A percentile compares a stretch with the other conserved stretches of the same genome.
These are phyloP conservation scores for Cheilosia grossa DNA, from an alignment of 2,888 invertebrate species.

Conservation along the genomic window DNA sequence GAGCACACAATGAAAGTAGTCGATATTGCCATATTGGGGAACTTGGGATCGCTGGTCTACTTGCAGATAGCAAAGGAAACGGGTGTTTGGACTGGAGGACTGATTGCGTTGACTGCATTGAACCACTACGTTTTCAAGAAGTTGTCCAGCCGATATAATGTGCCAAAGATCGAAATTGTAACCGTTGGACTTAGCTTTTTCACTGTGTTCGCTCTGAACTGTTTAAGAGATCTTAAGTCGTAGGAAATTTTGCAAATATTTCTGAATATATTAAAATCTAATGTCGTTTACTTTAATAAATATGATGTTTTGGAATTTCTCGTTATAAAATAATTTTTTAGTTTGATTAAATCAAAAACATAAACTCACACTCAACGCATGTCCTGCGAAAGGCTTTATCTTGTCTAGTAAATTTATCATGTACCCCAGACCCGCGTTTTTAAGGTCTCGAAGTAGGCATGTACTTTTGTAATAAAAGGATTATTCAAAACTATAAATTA, in stretches of 20 bases:
- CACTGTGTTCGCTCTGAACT: slow-evolving; percentile 70
- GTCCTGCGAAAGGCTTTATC: no score
- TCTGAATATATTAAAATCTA: no score
- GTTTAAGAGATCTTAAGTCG: slow-evolving; percentile 36
- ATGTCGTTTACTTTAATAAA: no score
- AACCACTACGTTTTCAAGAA: slow-evolving; percentile 73
- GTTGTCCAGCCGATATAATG: slow-evolving; percentile 49
- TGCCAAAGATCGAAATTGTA: slow-evolving; percentile 72
- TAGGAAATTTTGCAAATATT: not conserved
- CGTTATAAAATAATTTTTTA: no score
- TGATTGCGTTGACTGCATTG: slow-evolving; percentile 64
- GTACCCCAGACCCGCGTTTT: no score
- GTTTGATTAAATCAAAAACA: no score
- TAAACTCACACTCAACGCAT: no score
- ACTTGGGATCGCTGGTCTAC: slow-evolving; percentile 65
- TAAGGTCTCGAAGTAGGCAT: no score
- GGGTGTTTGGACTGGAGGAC: slow-evolving; percentile 72
- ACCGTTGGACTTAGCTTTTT: slow-evolving; percentile 75
- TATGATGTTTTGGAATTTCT: no score
- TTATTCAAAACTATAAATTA: no score
- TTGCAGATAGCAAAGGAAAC: slow-evolving; percentile 65
- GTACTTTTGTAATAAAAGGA: no score
- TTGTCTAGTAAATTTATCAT: no score
- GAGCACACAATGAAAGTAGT: slow-evolving; percentile 34
- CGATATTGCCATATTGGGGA: slow-evolving; percentile 62